Conservation (phyloP, 2,888 invertebrate species). For the Tolmerus cingulatus region DNA sequence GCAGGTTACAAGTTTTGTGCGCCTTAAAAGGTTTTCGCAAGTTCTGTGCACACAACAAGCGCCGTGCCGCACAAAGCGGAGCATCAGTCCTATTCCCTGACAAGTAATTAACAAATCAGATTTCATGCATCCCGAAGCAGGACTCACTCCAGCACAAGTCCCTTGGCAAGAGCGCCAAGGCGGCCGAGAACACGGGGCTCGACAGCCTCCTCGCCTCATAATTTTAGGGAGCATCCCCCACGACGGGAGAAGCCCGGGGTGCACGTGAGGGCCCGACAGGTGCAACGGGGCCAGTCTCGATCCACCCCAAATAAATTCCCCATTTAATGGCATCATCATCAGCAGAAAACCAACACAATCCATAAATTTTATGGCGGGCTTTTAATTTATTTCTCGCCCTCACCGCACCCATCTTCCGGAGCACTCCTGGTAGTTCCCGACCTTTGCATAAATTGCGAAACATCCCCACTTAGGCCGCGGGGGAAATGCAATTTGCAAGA, state of each 20-base stretch:
- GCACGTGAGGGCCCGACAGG: not conserved
- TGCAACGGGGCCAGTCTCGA: not conserved
- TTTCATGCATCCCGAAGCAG: conserved; percentile 13
- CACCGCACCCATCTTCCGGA: not conserved
- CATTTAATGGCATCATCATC: conserved; percentile 32
- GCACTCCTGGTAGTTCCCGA: not conserved
- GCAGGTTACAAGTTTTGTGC: not conserved
- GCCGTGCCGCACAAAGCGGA: not conserved
- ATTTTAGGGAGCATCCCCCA: not conserved
- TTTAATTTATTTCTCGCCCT: conserved; percentile 3
- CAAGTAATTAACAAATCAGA: conserved; percentile 16
- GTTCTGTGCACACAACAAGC: not conserved
- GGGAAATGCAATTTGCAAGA: conserved; percentile 26
- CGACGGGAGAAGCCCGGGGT: not conserved
- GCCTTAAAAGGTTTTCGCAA: not conserved
- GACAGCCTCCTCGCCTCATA: not conserved
- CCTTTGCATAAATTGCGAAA: not conserved
- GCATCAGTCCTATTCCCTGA: not conserved
- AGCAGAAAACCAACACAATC: conserved; percentile 29
- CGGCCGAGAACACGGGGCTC: too few species aligned
- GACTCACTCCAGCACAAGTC: not conserved
- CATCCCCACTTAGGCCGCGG: not conserved
- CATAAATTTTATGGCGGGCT: conserved; percentile 5
- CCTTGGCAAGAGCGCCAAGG: not conserved
- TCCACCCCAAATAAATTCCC: conserved; percentile 13